Conservation (phyloP, 1,140 invertebrate species). For the Zaprionus nigranus region DNA sequence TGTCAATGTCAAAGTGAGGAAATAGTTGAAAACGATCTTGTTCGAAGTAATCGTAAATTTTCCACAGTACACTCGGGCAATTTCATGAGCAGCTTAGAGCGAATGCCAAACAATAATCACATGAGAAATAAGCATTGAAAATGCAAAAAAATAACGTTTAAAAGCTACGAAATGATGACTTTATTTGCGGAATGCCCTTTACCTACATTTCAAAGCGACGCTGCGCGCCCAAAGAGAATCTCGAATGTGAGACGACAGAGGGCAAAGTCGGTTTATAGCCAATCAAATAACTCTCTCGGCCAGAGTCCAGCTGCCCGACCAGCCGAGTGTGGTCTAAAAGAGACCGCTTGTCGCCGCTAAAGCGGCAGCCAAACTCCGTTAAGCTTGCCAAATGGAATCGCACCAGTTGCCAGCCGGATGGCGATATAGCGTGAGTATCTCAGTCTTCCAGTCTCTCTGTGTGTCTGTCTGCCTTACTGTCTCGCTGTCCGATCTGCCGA, state of each 20-base stretch:
- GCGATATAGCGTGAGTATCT: not conserved
- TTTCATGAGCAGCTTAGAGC: not conserved
- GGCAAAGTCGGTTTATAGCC: slow-evolving; percentile 20
- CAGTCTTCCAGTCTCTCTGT: slow-evolving; percentile 9
- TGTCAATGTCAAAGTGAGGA: not conserved
- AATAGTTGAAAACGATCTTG: not conserved
- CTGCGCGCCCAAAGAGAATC: not conserved
- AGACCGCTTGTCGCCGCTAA: slow-evolving; percentile 51
- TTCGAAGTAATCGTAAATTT: not conserved
- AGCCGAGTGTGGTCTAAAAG: slow-evolving; percentile 18
- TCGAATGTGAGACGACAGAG: slow-evolving; percentile 18
- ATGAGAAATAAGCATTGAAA: not conserved
- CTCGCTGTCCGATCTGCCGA: slow-evolving; percentile 3
- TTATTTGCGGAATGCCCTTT: slow-evolving; percentile 65
- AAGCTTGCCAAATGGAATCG: slow-evolving; percentile 35
- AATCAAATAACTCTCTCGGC: slow-evolving; percentile 50
- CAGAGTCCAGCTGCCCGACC: slow-evolving; percentile 57
- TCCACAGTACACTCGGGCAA: too few relatives aligned
- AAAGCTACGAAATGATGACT: slow-evolving; percentile 12
- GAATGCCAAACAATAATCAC: too few relatives aligned
- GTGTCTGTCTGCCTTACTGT: not conserved
- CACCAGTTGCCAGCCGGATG: slow-evolving; percentile 36
- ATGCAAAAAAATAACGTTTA: slow-evolving; percentile 12
- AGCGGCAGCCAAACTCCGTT: slow-evolving; percentile 15
- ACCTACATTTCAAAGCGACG: slow-evolving; percentile 51